Conservation (phyloP, 2,888 invertebrate genomes). For the Elegia similella region DNA sequence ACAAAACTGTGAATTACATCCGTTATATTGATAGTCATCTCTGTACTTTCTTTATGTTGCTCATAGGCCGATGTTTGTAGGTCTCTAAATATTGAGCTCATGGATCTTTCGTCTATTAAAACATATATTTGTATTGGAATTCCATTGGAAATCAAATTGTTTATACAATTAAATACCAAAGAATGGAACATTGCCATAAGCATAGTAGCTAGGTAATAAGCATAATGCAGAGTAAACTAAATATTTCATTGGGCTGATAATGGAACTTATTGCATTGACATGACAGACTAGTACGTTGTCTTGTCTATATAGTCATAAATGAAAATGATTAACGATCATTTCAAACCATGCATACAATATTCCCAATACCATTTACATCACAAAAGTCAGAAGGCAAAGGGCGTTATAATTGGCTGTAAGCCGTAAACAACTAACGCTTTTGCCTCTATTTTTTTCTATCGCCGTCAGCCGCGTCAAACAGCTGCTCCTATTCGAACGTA, state of each 20-base stretch:
- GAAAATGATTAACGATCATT: neutral
- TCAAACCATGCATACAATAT: neutral
- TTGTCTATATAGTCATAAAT: neutral
- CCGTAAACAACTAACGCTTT: conserved; percentile 10
- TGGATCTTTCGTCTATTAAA: neutral
- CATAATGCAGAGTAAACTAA: too few relatives aligned
- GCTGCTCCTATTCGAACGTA: conserved; percentile 72
- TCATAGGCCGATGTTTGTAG: neutral
- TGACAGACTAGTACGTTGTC: too few relatives aligned
- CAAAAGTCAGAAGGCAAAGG: conserved; percentile 27
- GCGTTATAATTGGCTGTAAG: conserved; percentile 18
- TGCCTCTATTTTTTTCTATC: conserved; percentile 39
- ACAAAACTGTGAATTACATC: too few relatives aligned
- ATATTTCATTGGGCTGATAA: too few relatives aligned
- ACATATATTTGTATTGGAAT: too few relatives aligned
- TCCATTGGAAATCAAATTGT: too few relatives aligned
- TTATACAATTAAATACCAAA: too few relatives aligned
- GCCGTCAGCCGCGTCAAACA: conserved; percentile 41
- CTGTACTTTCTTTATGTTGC: neutral
- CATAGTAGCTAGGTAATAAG: too few relatives aligned
- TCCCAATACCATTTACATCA: conserved; percentile 8
- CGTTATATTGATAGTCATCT: neutral
- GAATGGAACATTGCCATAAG: too few relatives aligned
- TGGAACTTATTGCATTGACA: too few relatives aligned
- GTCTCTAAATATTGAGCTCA: neutral